Base-by-base conservation (phyloP, 2,888 invertebrate species). In the Hypena proboscidalis region DNA sequence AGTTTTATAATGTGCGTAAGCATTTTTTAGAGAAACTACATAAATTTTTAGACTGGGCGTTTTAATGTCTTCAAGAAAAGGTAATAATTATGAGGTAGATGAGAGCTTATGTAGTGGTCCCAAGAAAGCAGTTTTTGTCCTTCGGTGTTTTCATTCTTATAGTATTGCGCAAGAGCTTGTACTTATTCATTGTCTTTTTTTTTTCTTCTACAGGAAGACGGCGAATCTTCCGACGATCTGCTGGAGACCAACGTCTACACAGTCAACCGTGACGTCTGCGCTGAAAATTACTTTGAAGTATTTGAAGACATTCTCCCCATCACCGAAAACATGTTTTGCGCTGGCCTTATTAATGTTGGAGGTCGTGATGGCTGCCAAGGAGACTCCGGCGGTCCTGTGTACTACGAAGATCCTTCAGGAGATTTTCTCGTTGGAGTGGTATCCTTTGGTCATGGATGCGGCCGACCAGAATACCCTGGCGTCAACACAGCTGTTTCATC, bases 361-460 rank as follows among this genome's bases (percentile, higher is more conserved):
- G 77, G 76, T 5, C 41, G 48, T 3, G 76, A 72, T 34, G 69
- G 70, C 6, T 78, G 60, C 26, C 45, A 55, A 23, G 58, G 65
- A 8, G 68, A 90, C 71, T 80, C 80, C 34, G 90, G 89, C 5
- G 89, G 89, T 17, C 89, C 90, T 21, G 55, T 89, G 47, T 80
- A 77, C 55, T 75, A 69, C 52, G 3, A 0, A 2, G 15, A 26
- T 3, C 11, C 1, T 5, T 2, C 5, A n/a, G n/a, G 62, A 21
- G 68, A 77, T 31, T 67, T 71, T 45, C 69, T 87, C 33, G 75
- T 90, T 40, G 90, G 90, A 11, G 56, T 92, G 44, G 77, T 85
- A 19, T 91, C 91, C 23, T 91, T 87, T 83, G 91, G 91, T 43
- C 67, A 69, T 20, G 84, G 84, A 3, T 92, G 92, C 52, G 88